phyloP scores from a whole-genome alignment of 2,797 vertebrate species.

The Sylvia borin region DNA sequence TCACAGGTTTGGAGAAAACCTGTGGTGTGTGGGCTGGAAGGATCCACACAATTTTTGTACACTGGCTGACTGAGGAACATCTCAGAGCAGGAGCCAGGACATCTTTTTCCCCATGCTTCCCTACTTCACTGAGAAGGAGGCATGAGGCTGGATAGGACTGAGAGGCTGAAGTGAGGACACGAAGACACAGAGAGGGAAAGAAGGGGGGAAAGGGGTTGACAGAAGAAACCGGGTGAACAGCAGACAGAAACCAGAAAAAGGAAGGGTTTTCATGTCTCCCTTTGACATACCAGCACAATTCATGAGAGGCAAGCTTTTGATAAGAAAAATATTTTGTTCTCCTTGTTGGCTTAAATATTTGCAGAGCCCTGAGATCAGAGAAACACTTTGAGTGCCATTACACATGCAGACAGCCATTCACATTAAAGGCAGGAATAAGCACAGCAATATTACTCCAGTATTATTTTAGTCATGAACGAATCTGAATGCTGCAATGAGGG shows the following conservation, averaged over 20 bases:
- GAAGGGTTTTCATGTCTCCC: not conserved
- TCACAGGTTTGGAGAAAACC: not conserved
- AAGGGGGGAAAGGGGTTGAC: not conserved
- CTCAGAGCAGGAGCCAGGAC: not conserved
- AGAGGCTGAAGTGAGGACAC: not conserved
- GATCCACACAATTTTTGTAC: not conserved
- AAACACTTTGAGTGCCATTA: constrained; percentile 11
- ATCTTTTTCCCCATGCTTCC: not conserved
- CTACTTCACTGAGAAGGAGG: not conserved
- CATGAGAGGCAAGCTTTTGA: constrained; percentile 34
- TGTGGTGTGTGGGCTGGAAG: not conserved
- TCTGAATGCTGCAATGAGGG: not conserved
- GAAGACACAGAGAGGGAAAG: not conserved
- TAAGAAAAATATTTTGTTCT: constrained; percentile 38
- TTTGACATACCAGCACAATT: not conserved
- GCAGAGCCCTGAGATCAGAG: constrained; percentile 37
- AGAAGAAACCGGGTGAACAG: constrained; percentile 13
- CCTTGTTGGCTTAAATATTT: constrained; percentile 43
- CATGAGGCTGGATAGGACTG: not conserved
- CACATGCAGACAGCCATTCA: not conserved
- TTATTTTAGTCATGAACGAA: not conserved
- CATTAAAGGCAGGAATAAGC: constrained; percentile 20
- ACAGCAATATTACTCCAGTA: not conserved
- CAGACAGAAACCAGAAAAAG: constrained; percentile 43
- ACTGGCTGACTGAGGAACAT: not conserved